Evolutionary conservation across 2,888 invertebrate species (phyloP), one percentile per base, ranked within the genome.

Genomic region (Rhamphomyia laevipes): DNA sequence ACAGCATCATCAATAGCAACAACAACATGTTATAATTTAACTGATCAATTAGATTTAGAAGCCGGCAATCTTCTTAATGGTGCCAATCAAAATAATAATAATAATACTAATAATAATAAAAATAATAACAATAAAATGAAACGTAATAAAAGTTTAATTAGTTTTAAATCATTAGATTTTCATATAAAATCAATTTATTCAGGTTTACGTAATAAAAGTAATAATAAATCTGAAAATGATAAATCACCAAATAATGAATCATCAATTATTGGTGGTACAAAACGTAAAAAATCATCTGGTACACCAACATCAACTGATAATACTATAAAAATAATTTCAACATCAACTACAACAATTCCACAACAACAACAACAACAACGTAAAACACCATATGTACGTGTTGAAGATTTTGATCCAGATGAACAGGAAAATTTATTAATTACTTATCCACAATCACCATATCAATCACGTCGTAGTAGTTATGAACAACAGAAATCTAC

Each of bases 151-250:
- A 58, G 58, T 45, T 52, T 70, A 53, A 64, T 71, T 48, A 70
- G 65, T 48, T 70, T 70, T 53, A 64, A 65, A 56, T 69, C 70
- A 5, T 63, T 70, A 33, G 71, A 70, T 55, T 70, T 69, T 51
- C 68, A 69, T 52, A 59, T 70, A 37, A 70, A 69, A 53, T 67
- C 68, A 1, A 51, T 70, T 16, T 70, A 70, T 55, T 61, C 64
- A n/a, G 68, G 68, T 5, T 51, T 68, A 35, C 64, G 64, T 4
- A 61, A 58, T 42, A 58, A 59, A 57, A 60, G 9, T 53, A 56
- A 5, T 27, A 31, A 46, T 48, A 13, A 44, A 46, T 30, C 33
- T 33, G 11, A 33, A 33, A 33, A 30, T 9, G 30, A 30, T 30
- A 11, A 30, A 30, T 9, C 6, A 30, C 30, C 11, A 30, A 30